Evolutionary conservation across 2,113 vertebrate species (phyloP).

Genomic region (Maccullochella peelii): DNA sequence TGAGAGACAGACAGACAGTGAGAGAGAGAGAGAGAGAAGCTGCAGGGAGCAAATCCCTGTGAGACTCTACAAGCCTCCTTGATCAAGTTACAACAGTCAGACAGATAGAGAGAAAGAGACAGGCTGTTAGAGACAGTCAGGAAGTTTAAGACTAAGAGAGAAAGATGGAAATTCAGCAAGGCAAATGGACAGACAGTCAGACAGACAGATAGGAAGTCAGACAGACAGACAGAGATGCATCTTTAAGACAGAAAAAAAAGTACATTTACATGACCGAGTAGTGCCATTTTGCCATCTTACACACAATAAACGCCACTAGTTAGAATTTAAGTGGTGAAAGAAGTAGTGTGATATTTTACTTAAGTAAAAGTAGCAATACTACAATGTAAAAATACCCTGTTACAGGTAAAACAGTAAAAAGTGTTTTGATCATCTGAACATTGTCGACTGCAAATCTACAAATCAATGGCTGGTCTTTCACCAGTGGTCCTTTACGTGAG

Average conservation of each 20-base stretch:
- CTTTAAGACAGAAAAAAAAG: no score
- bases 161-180: slow-evolving; percentile 10
- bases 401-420: background rate
- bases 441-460: background rate
- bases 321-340: no score
- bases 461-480: background rate
- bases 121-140: slow-evolving; percentile 13
- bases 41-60: slow-evolving; percentile 50
- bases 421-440: background rate
- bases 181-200: background rate
- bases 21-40: slow-evolving; percentile 21
- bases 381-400: no score
- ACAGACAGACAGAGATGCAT: background rate
- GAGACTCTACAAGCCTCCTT: slow-evolving; percentile 37
- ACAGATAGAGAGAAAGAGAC: slow-evolving; percentile 12
- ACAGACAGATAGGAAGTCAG: no score
- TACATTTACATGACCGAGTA: no score
- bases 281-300: no score
- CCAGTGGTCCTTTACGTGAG: no score
- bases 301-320: no score
- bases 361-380: no score
- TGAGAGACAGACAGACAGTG: slow-evolving; percentile 34
- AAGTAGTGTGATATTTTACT: no score
- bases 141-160: slow-evolving; percentile 22
- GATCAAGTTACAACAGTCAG: slow-evolving; percentile 44